Evolutionary conservation across 2,888 invertebrate species (phyloP).

Genomic region (Clanis bilineata): DNA sequence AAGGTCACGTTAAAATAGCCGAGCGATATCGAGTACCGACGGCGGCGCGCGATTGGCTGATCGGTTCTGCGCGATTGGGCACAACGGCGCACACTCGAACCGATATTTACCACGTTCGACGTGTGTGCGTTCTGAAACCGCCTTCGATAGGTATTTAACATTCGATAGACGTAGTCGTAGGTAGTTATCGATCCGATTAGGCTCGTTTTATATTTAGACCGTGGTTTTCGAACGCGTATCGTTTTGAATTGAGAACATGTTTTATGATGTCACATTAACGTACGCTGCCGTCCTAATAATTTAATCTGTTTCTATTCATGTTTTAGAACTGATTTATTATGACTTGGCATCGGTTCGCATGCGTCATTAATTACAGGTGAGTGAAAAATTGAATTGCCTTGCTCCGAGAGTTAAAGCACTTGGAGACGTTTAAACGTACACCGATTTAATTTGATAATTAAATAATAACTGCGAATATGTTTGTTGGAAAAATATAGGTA

Average conservation of each 20-base stretch:
- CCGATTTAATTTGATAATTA: neutral
- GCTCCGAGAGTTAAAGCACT: neutral
- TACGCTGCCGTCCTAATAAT: conserved; percentile 12
- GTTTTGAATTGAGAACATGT: conserved; percentile 11
- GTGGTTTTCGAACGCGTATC: conserved; percentile 20
- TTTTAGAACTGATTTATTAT: conserved; percentile 9
- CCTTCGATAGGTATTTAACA: conserved; percentile 69
- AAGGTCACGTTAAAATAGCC: conserved; percentile 39
- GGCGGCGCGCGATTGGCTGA: conserved; percentile 72
- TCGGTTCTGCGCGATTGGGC: conserved; percentile 83
- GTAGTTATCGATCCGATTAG: conserved; percentile 20
- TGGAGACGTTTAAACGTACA: neutral
- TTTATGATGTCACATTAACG: conserved; percentile 11
- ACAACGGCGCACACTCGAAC: conserved; percentile 83
- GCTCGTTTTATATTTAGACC: conserved; percentile 38
- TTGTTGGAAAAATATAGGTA: neutral
- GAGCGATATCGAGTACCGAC: conserved; percentile 61
- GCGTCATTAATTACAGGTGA: conserved; percentile 13
- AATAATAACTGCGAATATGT: neutral
- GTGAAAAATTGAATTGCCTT: conserved; percentile 11
- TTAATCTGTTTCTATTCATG: conserved; percentile 14
- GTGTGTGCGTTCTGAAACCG: conserved; percentile 56
- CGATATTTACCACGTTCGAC: conserved; percentile 68
- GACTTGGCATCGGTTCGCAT: conserved; percentile 12
- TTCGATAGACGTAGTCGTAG: conserved; percentile 37